Conservation (phyloP, 2,888 invertebrate genomes). For the Heteromyza rotundicornis region DNA sequence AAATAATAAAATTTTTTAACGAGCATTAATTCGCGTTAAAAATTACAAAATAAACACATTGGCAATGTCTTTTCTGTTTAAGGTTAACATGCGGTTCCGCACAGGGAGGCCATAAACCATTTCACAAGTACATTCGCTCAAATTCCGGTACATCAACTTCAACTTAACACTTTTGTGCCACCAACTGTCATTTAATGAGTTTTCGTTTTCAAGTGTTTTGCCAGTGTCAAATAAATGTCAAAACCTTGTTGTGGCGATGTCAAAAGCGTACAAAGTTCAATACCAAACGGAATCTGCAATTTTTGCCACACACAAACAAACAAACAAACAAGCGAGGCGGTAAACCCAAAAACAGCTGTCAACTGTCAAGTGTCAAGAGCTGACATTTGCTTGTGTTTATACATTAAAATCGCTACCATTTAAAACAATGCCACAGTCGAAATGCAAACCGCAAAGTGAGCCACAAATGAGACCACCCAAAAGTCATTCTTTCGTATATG, state of each 20-base stretch:
- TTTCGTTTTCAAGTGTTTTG: neutral
- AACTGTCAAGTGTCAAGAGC: conserved; percentile 18
- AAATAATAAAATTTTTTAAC: too few relatives aligned
- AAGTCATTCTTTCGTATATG: neutral
- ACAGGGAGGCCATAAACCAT: neutral
- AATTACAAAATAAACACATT: too few relatives aligned
- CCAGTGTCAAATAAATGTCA: conserved; percentile 29
- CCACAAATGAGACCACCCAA: neutral
- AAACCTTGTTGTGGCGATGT: conserved; percentile 16
- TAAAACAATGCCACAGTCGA: neutral
- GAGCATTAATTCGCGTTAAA: too few relatives aligned
- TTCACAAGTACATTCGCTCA: neutral
- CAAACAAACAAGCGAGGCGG: neutral
- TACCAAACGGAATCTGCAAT: neutral
- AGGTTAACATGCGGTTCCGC: neutral
- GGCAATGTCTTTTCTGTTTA: neutral
- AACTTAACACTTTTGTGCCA: neutral
- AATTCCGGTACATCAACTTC: neutral
- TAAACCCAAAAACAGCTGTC: conserved; percentile 23
- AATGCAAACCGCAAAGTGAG: neutral
- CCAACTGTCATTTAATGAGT: neutral
- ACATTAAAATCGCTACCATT: neutral
- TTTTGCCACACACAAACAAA: neutral
- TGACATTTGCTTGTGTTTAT: neutral
- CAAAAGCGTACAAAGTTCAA: too few relatives aligned